A percentile compares a stretch with the other conserved stretches of the same genome.
phyloP scores from a whole-genome alignment of 2,113 vertebrate species.

The Ascaphus truei region DNA sequence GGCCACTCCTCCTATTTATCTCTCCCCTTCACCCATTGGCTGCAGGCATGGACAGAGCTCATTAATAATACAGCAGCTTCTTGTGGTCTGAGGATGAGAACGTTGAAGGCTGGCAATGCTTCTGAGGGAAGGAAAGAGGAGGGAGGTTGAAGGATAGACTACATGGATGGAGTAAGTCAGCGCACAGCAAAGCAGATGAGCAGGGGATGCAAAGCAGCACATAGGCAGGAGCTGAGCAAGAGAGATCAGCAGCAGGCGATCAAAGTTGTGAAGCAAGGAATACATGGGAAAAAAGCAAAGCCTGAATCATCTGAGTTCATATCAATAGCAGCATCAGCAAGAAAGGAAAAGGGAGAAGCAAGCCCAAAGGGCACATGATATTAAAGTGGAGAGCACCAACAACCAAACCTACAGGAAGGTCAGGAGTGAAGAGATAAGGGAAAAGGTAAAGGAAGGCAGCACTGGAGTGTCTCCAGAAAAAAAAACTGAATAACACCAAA shows the following conservation, averaged over 20 bases:
- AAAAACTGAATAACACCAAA: neutral
- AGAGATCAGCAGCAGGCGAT: neutral
- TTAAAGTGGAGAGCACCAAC: neutral
- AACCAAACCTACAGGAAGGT: neutral
- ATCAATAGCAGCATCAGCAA: neutral
- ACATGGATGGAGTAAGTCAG: neutral
- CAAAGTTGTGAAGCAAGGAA: neutral
- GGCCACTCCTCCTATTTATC: neutral
- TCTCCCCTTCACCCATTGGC: constrained; percentile 7
- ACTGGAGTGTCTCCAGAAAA: no score
- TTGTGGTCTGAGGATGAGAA: constrained; percentile 25
- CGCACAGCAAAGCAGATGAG: neutral
- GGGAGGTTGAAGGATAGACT: neutral
- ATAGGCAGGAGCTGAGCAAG: neutral
- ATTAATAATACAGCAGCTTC: constrained; percentile 25
- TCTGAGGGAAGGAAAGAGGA: constrained; percentile 18
- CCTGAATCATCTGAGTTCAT: neutral
- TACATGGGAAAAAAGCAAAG: neutral
- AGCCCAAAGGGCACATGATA: neutral
- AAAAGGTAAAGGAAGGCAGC: no score
- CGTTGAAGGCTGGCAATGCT: constrained; percentile 29
- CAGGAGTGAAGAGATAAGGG: no score
- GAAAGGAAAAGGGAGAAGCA: neutral
- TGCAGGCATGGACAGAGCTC: constrained; percentile 13
- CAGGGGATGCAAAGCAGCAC: neutral